Percentiles rank a stretch among this genome's conserved stretches.
These are phyloP conservation scores for Iphiclides podalirius DNA, from an alignment of 2,888 invertebrate species.

Conservation along the genomic window DNA sequence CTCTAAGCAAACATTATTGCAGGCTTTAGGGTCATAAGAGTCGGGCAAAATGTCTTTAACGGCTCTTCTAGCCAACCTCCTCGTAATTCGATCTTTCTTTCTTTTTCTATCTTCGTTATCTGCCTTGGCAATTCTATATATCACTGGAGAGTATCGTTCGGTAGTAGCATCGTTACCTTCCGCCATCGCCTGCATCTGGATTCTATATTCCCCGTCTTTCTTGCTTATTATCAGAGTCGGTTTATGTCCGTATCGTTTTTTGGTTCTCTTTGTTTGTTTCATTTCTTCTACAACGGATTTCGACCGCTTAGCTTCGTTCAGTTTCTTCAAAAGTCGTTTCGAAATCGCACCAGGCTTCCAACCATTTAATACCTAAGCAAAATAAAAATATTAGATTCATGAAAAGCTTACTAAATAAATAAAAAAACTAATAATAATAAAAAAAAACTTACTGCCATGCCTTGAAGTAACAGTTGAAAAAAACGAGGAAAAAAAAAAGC, in stretches of 20 bases:
- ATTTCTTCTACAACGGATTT: conserved; percentile 32
- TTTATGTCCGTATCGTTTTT: conserved; percentile 48
- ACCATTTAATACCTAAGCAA: conserved; percentile 46
- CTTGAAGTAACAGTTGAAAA: not conserved
- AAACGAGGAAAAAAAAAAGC: not conserved
- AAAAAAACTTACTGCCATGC: conserved; percentile 32
- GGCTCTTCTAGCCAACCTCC: conserved; percentile 40
- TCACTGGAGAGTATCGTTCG: conserved; percentile 45
- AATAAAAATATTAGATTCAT: conserved; percentile 14
- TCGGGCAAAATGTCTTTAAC: conserved; percentile 46
- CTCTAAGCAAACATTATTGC: conserved; percentile 49
- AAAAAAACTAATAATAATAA: conserved; percentile 27
- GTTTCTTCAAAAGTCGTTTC: conserved; percentile 48
- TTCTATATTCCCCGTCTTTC: conserved; percentile 52
- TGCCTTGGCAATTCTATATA: conserved; percentile 52
- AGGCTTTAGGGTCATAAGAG: conserved; percentile 49
- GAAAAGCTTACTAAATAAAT: not conserved
- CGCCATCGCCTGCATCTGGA: conserved; percentile 53
- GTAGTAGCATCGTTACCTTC: conserved; percentile 32
- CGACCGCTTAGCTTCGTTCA: conserved; percentile 48
- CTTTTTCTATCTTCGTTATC: conserved; percentile 46
- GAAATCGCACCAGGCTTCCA: conserved; percentile 71
- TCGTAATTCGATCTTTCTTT: conserved; percentile 38
- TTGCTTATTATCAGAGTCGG: conserved; percentile 57
- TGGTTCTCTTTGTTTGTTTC: conserved; percentile 42